Evolutionary conservation across 2,888 invertebrate genomes (phyloP), one percentile per base, ranked within the genome.

Genomic region (Colostygia pectinataria): DNA sequence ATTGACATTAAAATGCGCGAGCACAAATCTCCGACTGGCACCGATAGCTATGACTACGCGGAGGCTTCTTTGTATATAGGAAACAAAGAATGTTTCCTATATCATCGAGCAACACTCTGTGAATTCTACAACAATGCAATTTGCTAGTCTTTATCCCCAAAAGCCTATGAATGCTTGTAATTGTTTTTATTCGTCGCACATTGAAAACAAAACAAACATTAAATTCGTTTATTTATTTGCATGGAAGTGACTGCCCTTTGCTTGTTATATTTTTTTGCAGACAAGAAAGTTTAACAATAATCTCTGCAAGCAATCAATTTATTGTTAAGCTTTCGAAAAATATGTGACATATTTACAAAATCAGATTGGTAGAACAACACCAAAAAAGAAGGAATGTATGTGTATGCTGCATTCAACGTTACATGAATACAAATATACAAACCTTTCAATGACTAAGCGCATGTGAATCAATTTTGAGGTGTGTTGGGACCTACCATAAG

Each of bases 1-100:
- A 66, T 52, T 47, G 53, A 86, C 76, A 83, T 86, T 53, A 42
- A 67, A 78, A 86, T 79, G 64, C 49, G 58, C 55, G 53, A 54
- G 58, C 65, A 64, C 69, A 67, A 65, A 68, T 71, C 70, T 68
- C 70, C 46, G 61, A 32, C 64, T 63, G 65, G 68, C 61, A 68
- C 68, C 61, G 58, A 49, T 46, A 7, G 9, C 9, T n/a, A 27
- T 1, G 20, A 59, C 54, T 29, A 50, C 57, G 47, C 64, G 36
- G 23, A 37, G 53, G 43, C 56, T 20, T 53, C 75, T 80, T 83
- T 83, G 81, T 80, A 6, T 4, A 6, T n/a, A n/a, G n/a, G n/a
- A n/a, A n/a, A n/a, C n/a, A n/a, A n/a, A n/a, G n/a, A n/a, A n/a
- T n/a, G n/a, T n/a, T 66, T 63, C 52, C 65, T 57, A 53, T 51